Conservation (phyloP, 2,888 invertebrate genomes). For the Xestoiulus laeticollis region DNA sequence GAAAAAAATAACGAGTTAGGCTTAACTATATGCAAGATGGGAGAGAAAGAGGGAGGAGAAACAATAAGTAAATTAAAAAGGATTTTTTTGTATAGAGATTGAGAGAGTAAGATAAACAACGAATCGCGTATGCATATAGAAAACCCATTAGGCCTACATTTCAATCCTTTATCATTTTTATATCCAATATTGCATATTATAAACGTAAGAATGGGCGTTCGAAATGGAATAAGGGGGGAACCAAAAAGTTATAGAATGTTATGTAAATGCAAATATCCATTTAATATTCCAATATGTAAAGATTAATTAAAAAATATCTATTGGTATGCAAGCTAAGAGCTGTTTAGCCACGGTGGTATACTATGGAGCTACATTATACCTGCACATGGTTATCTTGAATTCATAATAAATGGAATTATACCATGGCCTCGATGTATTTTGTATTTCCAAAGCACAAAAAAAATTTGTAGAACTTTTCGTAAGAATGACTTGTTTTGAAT, state of each 20-base stretch:
- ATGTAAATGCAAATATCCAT: no score
- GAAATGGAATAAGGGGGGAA: not conserved
- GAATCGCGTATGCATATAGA: not conserved
- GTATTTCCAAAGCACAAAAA: no score
- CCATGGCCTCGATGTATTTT: no score
- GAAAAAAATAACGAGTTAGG: not conserved
- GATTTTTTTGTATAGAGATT: conserved; percentile 17
- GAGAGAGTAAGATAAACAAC: conserved; percentile 41
- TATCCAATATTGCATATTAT: conserved; percentile 32
- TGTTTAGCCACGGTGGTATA: no score
- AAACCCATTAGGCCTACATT: conserved; percentile 43
- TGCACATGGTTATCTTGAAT: no score
- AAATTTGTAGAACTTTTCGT: no score
- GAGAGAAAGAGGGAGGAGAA: not conserved
- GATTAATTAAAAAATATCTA: no score
- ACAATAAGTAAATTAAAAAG: conserved; percentile 43
- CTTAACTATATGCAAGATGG: not conserved
- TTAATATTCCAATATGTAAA: no score
- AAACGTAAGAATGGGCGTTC: not conserved
- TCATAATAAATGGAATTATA: no score
- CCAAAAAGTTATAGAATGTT: not conserved
- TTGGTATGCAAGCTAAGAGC: no score
- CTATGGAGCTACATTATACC: no score
- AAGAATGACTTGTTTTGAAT: no score
- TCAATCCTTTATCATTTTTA: conserved; percentile 43